A percentile compares a stretch with the other conserved stretches of the same genome.
phyloP scores from a whole-genome alignment of 2,797 vertebrate genomes.

The Nyctibius grandis region DNA sequence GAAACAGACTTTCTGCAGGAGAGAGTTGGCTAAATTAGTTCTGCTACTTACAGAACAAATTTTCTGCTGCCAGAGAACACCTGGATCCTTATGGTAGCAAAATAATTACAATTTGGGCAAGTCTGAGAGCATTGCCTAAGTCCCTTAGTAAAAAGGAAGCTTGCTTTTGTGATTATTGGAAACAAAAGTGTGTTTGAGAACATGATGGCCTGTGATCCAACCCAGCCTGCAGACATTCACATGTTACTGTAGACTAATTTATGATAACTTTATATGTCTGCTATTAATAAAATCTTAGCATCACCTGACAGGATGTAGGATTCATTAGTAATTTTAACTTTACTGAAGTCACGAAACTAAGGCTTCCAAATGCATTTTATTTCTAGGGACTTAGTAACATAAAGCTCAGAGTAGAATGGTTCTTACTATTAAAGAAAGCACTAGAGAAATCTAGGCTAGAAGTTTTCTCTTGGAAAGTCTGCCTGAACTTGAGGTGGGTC shows the following conservation, averaged over 20 bases:
- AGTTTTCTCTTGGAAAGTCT: neutral
- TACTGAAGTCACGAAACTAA: neutral
- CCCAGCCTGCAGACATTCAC: neutral
- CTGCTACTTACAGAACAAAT: neutral
- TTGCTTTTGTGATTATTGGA: neutral
- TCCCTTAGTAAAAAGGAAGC: neutral
- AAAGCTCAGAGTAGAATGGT: neutral
- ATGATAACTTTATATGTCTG: neutral
- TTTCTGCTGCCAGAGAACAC: neutral
- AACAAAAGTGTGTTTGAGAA: neutral
- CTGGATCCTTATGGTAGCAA: neutral
- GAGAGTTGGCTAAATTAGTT: neutral
- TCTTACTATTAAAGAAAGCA: neutral
- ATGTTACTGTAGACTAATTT: accelerated
- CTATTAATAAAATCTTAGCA: neutral
- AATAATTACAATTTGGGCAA: neutral
- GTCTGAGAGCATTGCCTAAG: neutral
- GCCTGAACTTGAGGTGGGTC: neutral
- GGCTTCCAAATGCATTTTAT: neutral
- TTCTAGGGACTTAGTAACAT: neutral
- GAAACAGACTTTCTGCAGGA: neutral
- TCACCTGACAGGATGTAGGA: neutral
- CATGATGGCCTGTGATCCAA: neutral
- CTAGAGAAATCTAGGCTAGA: neutral
- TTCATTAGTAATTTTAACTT: neutral